Evolutionary conservation across 2,888 invertebrate species (phyloP).

Genomic region (Conops quadrifasciatus): DNA sequence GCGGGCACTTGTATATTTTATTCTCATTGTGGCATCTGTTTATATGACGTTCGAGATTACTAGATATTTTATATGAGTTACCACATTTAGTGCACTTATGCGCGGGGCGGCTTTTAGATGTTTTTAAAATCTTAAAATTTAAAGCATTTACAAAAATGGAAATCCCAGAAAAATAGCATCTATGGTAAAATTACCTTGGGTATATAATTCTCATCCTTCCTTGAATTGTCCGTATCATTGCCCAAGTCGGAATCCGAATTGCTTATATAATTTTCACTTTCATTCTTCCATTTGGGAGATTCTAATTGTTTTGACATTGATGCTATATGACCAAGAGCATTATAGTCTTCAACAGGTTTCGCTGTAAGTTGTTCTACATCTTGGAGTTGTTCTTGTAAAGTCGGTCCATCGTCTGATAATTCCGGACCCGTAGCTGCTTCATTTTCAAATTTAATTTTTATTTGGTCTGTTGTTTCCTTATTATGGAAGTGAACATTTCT

Average conservation of each 20-base stretch:
- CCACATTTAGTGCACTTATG: conserved; percentile 36
- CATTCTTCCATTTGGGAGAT: conserved; percentile 15
- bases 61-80: conserved; percentile 36
- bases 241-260: conserved; percentile 5
- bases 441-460: conserved; percentile 1
- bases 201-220: conserved; percentile 20
- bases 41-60: conserved; percentile 30
- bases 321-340: conserved; percentile 1
- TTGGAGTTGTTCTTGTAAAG: conserved; percentile 45
- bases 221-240: not conserved
- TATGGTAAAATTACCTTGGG: conserved; percentile 17
- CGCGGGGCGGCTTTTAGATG: conserved; percentile 1
- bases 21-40: conserved; percentile 49
- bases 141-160: not conserved
- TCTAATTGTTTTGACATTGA: not conserved
- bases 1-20: conserved; percentile 50
- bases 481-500: conserved; percentile 50
- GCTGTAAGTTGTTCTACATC: conserved; percentile 1
- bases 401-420: conserved; percentile 32
- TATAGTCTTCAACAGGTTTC: conserved; percentile 6
- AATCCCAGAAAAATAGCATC: not conserved
- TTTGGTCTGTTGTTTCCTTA: not conserved
- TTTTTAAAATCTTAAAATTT: conserved; percentile 11
- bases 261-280: not conserved
- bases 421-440: not conserved